Evolutionary conservation across 2,888 invertebrate species (phyloP), one percentile per base, ranked within the genome.

Genomic region (Aporophyla lueneburgensis): DNA sequence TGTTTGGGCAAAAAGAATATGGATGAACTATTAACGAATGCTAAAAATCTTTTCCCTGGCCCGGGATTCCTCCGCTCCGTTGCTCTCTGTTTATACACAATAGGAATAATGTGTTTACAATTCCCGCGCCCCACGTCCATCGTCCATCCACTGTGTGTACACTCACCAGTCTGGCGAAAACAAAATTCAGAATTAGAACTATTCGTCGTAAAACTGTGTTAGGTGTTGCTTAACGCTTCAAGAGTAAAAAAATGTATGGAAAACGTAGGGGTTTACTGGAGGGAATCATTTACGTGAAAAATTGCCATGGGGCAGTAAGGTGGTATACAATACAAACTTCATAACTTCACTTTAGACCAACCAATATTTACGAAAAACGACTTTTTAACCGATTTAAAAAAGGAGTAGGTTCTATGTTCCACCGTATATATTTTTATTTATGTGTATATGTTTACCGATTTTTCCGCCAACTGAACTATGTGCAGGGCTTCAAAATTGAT

Each of bases 71-170:
- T 65, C 33, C 59, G 54, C 76, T 67, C 72, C 69, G 43, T 76
- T 84, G 49, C 51, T 59, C 70, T 61, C 43, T 85, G 76, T 85
- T 71, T 85, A 85, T 76, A 72, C 81, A 73, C 81, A 83, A 81
- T 81, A 73, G 73, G 67, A 81, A 65, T 85, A 81, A 85, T 83
- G 85, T 81, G 85, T 83, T 83, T 83, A 85, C 81, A 49, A 71
- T 85, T 84, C 27, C 27, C 56, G 61, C 49, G 58, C 76, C 54
- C 67, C 70, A 71, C 85, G 70, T 76, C 63, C 67, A 72, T 76
- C 81, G 65, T 46, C 61, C 75, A 76, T 81, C 72, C 65, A 80
- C 71, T 67, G 27, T 73, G 56, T 74, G 69, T 71, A 72, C 71
- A 75, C 71, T 78, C 80, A 53, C 67, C n/a, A 49, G 19, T 56